These are phyloP conservation scores for Nyctibius grandis DNA, from an alignment of 2,797 vertebrate genomes.

Conservation along the genomic window DNA sequence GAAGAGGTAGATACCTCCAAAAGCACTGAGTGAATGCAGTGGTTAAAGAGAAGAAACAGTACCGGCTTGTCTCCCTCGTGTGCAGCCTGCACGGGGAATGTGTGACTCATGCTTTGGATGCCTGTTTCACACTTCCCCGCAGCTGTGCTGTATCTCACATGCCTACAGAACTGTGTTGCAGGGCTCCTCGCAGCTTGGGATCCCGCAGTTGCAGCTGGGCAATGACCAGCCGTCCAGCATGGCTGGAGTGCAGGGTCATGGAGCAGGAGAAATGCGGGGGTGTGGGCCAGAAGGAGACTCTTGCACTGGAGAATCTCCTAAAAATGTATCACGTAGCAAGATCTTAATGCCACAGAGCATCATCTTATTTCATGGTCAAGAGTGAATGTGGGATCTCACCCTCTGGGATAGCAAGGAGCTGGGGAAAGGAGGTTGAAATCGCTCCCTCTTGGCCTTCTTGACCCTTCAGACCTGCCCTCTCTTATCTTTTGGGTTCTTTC, in stretches of 20 bases:
- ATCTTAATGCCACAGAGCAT: neutral
- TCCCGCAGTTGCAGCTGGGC: slow-evolving; percentile 8
- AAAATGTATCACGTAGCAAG: neutral
- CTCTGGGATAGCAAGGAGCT: neutral
- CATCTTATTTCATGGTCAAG: neutral
- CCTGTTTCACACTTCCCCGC: neutral
- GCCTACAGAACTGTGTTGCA: neutral
- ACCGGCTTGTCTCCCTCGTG: neutral
- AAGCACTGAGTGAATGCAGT: neutral
- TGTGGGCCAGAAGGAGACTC: neutral
- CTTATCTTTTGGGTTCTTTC: neutral
- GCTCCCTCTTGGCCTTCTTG: neutral
- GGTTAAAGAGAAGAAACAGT: neutral
- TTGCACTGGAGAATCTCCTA: neutral
- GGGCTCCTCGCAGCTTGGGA: neutral
- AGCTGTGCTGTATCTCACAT: neutral
- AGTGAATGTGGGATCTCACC: neutral
- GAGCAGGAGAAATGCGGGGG: neutral
- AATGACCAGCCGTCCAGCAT: neutral
- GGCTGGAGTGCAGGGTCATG: neutral
- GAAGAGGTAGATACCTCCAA: neutral
- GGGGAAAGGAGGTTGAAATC: neutral
- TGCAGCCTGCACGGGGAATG: neutral
- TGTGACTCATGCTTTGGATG: slow-evolving; percentile 26
- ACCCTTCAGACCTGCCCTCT: neutral